Base-by-base conservation (phyloP, 2,797 vertebrate species). In the Odontamblyopus rebecca region DNA sequence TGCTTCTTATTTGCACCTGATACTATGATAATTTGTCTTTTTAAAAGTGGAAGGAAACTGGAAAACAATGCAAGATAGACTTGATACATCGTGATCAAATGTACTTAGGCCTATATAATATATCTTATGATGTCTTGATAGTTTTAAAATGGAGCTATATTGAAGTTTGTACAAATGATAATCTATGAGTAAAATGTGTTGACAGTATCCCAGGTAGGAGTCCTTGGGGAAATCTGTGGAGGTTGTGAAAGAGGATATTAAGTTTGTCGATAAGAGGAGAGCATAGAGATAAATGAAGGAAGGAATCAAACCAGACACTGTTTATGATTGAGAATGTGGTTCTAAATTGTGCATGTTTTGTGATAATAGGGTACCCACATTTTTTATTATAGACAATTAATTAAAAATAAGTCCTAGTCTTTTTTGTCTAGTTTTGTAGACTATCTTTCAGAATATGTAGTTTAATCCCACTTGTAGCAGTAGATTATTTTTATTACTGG, bases 1-100 rank as follows among this genome's bases (percentile, higher is more conserved):
- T 35, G 79, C 74, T 77, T 77, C 79, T 81, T 73, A 73, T 48
- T 38, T 73, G 82, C 26, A 68, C 32, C 72, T 30, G 73, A 71
- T 66, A 35, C 60, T 68, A 44, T 68, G 38, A 79, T 82, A 66
- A 69, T 69, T 61, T 71, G 76, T 74, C 1, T 8, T 38, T 38
- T 38, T 38, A 38, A 9, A 38, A 38, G 1, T 38, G 7, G 8
- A 2, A 8, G 35, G 35, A 9, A 35, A 9, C 32, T 9, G 8
- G 1, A 38, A 9, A 38, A 38, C 35, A 38, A 3, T 38, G 35
- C 9, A 38, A 38, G 35, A 38, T 38, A 4, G 32, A 35, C 32
- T 35, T 7, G 32, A 35, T 35, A 35, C 35, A 38, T 44, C 2
- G 1, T 44, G 41, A 44, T 44, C 41, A 13, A 13, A 44, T 44